phyloP scores from a whole-genome alignment of 2,113 vertebrate species.

The Helogale parvula region DNA sequence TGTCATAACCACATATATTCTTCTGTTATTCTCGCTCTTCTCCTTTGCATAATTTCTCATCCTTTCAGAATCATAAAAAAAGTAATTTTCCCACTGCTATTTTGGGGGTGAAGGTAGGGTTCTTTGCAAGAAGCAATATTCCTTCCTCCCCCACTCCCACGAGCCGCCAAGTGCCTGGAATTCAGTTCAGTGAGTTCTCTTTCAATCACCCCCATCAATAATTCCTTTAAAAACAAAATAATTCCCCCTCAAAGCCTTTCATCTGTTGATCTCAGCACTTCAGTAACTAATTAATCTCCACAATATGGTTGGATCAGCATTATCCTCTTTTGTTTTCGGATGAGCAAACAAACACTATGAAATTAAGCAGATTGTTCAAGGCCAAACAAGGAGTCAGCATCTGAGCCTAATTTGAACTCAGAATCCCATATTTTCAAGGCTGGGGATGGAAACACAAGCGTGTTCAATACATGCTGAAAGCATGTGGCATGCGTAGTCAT shows the following conservation, averaged over 20 bases:
- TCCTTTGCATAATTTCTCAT: constrained; percentile 60
- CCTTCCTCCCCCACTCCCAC: neutral
- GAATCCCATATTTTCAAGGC: neutral
- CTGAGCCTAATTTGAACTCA: constrained; percentile 59
- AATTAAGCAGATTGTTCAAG: constrained; percentile 72
- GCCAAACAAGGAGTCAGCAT: constrained; percentile 31
- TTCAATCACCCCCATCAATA: constrained; percentile 58
- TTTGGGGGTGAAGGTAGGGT: constrained; percentile 38
- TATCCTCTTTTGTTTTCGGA: constrained; percentile 61
- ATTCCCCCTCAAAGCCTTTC: constrained; percentile 76
- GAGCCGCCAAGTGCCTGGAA: constrained; percentile 13
- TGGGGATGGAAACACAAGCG: too few species aligned
- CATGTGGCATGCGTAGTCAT: fast-evolving
- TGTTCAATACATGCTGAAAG: neutral
- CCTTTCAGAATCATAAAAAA: constrained; percentile 60
- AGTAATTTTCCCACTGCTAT: constrained; percentile 47
- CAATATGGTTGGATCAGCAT: constrained; percentile 65
- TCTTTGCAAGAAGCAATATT: constrained; percentile 32
- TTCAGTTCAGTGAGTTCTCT: constrained; percentile 53
- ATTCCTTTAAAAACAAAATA: constrained; percentile 74
- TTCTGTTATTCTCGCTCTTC: constrained; percentile 37
- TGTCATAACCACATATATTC: neutral
- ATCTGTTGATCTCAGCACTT: constrained; percentile 80
- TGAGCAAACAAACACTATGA: constrained; percentile 55
- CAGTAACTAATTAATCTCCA: constrained; percentile 78